Conservation (phyloP, 2,888 invertebrate genomes). For the Aspidiotus destructor region DNA sequence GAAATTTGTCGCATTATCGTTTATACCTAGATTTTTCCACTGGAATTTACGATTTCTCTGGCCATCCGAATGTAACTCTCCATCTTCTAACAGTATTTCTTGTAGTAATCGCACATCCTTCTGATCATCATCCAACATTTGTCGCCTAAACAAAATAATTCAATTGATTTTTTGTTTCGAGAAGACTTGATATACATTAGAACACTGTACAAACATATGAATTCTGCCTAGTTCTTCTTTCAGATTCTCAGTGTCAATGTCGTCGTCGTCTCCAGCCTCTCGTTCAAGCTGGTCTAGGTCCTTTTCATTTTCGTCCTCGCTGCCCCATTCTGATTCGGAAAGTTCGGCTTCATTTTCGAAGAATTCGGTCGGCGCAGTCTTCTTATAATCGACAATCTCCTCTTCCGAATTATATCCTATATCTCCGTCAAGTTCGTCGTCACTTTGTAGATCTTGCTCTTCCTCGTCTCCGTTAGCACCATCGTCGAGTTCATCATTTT, state of each 20-base stretch:
- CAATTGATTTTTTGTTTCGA: not conserved
- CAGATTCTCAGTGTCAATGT: slow-evolving; percentile 67
- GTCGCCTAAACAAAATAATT: slow-evolving; percentile 49
- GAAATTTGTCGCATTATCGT: not conserved
- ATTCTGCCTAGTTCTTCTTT: slow-evolving; percentile 70
- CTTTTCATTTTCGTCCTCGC: slow-evolving; percentile 77
- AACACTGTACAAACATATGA: slow-evolving; percentile 56
- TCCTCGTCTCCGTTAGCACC: slow-evolving; percentile 35
- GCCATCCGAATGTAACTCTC: slow-evolving; percentile 68
- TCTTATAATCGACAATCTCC: slow-evolving; percentile 54
- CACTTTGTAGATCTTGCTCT: slow-evolving; percentile 45
- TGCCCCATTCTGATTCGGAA: slow-evolving; percentile 82
- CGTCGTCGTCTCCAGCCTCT: slow-evolving; percentile 76
- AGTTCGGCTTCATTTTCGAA: slow-evolving; percentile 85
- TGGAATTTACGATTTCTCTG: slow-evolving; percentile 69
- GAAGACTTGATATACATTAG: not conserved
- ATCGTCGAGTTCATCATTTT: slow-evolving; percentile 38
- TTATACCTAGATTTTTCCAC: slow-evolving; percentile 67
- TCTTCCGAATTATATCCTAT: slow-evolving; percentile 77
- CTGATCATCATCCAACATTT: slow-evolving; percentile 77
- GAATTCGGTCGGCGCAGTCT: slow-evolving; percentile 56
- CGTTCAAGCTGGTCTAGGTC: slow-evolving; percentile 68
- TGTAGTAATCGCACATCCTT: slow-evolving; percentile 72
- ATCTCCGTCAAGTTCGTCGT: slow-evolving; percentile 35
- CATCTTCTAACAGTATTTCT: slow-evolving; percentile 80